Percentiles rank a stretch among this genome's conserved stretches.
These are phyloP conservation scores for Listronotus oregonensis DNA, from an alignment of 1,140 invertebrate genomes.

Conservation along the genomic window DNA sequence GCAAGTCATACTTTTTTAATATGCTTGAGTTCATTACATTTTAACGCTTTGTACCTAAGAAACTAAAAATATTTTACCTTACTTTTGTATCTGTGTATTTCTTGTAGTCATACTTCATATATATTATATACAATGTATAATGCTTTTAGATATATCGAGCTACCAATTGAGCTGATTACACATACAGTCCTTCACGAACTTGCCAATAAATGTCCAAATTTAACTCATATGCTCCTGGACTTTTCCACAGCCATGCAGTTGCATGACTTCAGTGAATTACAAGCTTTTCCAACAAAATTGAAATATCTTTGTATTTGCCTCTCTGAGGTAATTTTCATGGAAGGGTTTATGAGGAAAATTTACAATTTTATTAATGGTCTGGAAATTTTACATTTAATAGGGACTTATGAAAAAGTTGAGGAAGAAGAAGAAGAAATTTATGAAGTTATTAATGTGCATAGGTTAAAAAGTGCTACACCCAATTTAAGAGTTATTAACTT, in stretches of 20 bases:
- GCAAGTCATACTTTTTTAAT: too few relatives aligned
- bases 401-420: constrained; percentile 98
- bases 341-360: constrained; percentile 99
- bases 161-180: constrained; percentile 97
- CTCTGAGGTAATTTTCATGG: constrained; percentile 99
- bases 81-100: too few relatives aligned
- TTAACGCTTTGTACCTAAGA: too few relatives aligned
- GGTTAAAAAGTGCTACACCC: constrained; percentile 93
- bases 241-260: constrained; percentile 99
- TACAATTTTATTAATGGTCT: constrained; percentile 99
- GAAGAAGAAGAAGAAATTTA: constrained; percentile 99
- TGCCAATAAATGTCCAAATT: constrained; percentile 94
- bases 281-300: constrained; percentile 97
- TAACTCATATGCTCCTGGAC: constrained; percentile 97
- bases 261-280: constrained; percentile 98
- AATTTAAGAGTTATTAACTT: constrained; percentile 94
- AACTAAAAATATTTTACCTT: too few relatives aligned
- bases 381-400: constrained; percentile 97
- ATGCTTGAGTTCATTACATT: too few relatives aligned
- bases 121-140: too few relatives aligned
- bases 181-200: constrained; percentile 97
- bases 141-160: constrained; percentile 77
- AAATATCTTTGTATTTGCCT: constrained; percentile 96
- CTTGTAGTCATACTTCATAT: too few relatives aligned
- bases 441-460: constrained; percentile 99